phyloP scores from a whole-genome alignment of 2,113 vertebrate species.

The Danio rerio region GRCz12tu NC_133184.1:28934001-28934500 shows the following conservation, averaged over 20 bases:
- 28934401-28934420: conserved; percentile 17
- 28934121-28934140: conserved; percentile 36
- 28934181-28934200: background rate
- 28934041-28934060: conserved; percentile 71
- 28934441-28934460: conserved; percentile 55
- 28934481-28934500: conserved; percentile 63
- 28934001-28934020: conserved; percentile 58
- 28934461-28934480: conserved; percentile 54
- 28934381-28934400: background rate
- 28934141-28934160: conserved; percentile 46
- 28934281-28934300: conserved; percentile 21
- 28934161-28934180: background rate
- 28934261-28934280: background rate
- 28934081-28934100: conserved; percentile 68
- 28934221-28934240: background rate
- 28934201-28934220: background rate
- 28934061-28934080: conserved; percentile 72
- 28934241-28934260: background rate
- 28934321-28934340: conserved; percentile 64
- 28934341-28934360: conserved; percentile 60
- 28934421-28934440: conserved; percentile 35
- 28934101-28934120: conserved; percentile 54
- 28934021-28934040: conserved; percentile 39
- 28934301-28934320: conserved; percentile 33
- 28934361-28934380: conserved; percentile 11